Evolutionary conservation across 2,113 vertebrate genomes (phyloP).

Genomic region (Plectropomus leopardus): DNA sequence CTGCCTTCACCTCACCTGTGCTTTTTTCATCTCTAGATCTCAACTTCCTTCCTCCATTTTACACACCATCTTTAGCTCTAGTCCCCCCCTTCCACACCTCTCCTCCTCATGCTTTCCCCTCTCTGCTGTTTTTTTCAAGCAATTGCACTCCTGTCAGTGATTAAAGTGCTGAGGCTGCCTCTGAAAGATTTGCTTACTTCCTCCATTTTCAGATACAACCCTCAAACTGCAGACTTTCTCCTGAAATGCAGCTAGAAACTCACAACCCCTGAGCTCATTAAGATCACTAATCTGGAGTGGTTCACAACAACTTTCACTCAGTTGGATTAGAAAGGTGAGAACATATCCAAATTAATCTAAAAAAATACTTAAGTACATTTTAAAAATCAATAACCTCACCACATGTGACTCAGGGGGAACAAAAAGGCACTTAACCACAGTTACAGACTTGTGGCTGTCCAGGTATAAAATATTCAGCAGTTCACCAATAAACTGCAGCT

Average conservation of each 20-base stretch:
- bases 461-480: conserved; percentile 75
- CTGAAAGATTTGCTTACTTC: conserved; percentile 21
- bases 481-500: conserved; percentile 31
- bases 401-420: conserved; percentile 20
- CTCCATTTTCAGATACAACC: conserved; percentile 7
- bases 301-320: background rate
- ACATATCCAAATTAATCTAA: background rate
- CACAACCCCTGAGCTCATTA: background rate
- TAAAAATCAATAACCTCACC: conserved; percentile 58
- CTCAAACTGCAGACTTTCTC: conserved; percentile 16
- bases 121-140: background rate
- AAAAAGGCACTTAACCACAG: conserved; percentile 59
- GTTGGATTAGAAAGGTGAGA: background rate
- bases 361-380: conserved; percentile 23
- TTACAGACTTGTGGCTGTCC: conserved; percentile 67
- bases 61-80: conserved; percentile 33
- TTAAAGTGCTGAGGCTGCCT: conserved; percentile 33
- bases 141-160: conserved; percentile 33
- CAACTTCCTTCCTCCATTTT: conserved; percentile 58
- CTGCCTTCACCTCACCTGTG: conserved; percentile 4
- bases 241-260: conserved; percentile 14
- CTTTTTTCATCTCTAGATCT: conserved; percentile 20
- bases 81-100: background rate
- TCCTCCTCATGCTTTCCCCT: background rate
- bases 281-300: background rate